A percentile compares a stretch with the other conserved stretches of the same genome.
These are phyloP conservation scores for Halesus radiatus DNA, from an alignment of 1,140 invertebrate species.

Conservation along the genomic window DNA sequence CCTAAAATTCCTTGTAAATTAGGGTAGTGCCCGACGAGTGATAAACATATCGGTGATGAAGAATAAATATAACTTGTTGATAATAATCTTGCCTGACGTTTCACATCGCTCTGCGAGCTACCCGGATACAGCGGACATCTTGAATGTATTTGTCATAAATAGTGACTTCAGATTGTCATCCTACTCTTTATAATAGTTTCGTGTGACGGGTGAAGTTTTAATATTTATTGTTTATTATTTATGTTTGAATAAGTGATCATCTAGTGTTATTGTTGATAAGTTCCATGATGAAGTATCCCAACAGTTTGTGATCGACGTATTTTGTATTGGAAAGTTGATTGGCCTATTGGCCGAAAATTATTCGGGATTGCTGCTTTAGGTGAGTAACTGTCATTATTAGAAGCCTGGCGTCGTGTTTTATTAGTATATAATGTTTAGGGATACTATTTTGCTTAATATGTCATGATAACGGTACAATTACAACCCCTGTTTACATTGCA, in stretches of 20 bases:
- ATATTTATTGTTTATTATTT: slow-evolving; percentile 33
- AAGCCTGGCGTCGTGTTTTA: slow-evolving; percentile 16
- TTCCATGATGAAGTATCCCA: slow-evolving; percentile 14
- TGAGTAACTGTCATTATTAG: slow-evolving; percentile 28
- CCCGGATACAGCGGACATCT: slow-evolving; percentile 50
- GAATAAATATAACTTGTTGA: slow-evolving; percentile 11
- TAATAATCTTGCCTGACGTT: slow-evolving; percentile 34
- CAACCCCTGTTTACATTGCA: slow-evolving; percentile 37
- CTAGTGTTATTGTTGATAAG: slow-evolving; percentile 13
- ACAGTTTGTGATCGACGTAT: slow-evolving; percentile 37
- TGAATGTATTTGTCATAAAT: slow-evolving; percentile 52
- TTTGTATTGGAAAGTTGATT: slow-evolving; percentile 49
- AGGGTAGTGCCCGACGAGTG: background rate
- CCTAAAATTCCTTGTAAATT: slow-evolving; percentile 3
- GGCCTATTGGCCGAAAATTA: slow-evolving; percentile 50
- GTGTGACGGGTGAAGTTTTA: slow-evolving; percentile 25
- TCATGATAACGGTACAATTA: background rate
- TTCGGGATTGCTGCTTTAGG: slow-evolving; percentile 41
- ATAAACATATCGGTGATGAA: background rate
- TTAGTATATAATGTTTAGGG: background rate
- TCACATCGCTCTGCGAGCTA: slow-evolving; percentile 27
- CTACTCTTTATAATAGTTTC: slow-evolving; percentile 42
- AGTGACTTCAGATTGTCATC: slow-evolving; percentile 41
- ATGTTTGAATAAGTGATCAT: slow-evolving; percentile 8
- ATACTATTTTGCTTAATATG: background rate